Percentiles rank a stretch among this genome's conserved stretches.
phyloP scores from a whole-genome alignment of 1,140 invertebrate genomes.

The Bombus difficillimus region DNA sequence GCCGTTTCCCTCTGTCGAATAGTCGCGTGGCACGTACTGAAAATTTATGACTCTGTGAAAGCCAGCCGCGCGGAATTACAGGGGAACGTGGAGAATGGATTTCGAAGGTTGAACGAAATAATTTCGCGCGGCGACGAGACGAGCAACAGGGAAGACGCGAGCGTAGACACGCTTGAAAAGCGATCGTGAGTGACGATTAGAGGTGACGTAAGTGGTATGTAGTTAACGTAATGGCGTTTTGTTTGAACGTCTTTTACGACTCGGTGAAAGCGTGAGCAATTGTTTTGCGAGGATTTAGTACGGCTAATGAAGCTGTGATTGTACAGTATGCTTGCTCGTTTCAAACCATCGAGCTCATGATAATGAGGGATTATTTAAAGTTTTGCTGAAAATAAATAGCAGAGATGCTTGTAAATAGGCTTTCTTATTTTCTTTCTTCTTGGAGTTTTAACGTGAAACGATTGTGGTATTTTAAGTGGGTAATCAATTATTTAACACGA shows the following conservation, averaged over 20 bases:
- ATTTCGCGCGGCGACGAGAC: neutral
- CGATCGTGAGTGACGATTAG: constrained; percentile 8
- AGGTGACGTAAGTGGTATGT: constrained; percentile 9
- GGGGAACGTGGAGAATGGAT: constrained; percentile 8
- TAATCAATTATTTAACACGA: too few species aligned
- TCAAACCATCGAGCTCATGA: neutral
- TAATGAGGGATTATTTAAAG: neutral
- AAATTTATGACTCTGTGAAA: constrained; percentile 30
- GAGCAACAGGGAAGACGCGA: neutral
- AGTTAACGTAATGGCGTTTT: constrained; percentile 14
- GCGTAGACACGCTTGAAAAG: neutral
- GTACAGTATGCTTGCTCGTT: neutral
- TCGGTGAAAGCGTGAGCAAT: neutral
- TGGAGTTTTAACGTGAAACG: neutral
- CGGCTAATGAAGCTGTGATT: constrained; percentile 17
- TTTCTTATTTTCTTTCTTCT: neutral
- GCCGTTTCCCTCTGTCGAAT: constrained; percentile 14
- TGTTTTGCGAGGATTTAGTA: constrained; percentile 2
- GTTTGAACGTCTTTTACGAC: constrained; percentile 18
- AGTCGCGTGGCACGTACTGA: neutral
- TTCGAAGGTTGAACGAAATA: neutral
- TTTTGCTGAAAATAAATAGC: neutral
- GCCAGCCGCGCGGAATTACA: neutral
- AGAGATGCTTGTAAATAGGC: neutral
- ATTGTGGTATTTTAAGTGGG: too few species aligned